Conservation (phyloP, 2,888 invertebrate genomes). For the Chymomyza procnemis region DNA sequence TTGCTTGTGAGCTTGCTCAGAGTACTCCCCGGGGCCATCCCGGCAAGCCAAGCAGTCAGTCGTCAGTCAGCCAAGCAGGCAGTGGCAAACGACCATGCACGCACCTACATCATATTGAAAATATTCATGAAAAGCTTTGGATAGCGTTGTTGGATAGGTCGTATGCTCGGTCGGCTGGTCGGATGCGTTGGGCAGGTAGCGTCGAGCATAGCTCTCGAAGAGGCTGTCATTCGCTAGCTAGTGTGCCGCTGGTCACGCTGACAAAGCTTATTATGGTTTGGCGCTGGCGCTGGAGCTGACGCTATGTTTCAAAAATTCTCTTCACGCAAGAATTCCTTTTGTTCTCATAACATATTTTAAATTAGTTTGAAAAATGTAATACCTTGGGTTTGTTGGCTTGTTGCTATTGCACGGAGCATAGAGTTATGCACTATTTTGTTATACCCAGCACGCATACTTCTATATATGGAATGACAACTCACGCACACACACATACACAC, state of each 20-base stretch:
- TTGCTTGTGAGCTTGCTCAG: slow-evolving; percentile 27
- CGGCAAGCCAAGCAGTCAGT: slow-evolving; percentile 15
- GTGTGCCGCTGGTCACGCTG: slow-evolving; percentile 52
- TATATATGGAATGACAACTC: background rate
- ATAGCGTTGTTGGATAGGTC: background rate
- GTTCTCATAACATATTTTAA: slow-evolving; percentile 56
- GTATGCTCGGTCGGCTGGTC: background rate
- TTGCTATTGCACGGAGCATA: background rate
- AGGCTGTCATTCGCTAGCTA: slow-evolving; percentile 9
- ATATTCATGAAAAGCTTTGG: slow-evolving; percentile 52
- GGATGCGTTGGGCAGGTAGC: background rate
- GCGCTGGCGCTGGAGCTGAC: slow-evolving; percentile 13
- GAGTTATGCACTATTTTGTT: background rate
- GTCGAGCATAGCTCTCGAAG: background rate
- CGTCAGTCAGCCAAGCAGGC: background rate
- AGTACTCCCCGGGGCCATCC: slow-evolving; percentile 17
- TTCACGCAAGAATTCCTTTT: slow-evolving; percentile 62
- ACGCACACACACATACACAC: background rate
- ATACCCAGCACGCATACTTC: background rate
- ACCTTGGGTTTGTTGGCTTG: background rate
- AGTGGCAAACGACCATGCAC: background rate
- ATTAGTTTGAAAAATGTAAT: slow-evolving; percentile 45
- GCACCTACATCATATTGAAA: slow-evolving; percentile 43
- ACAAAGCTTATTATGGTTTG: slow-evolving; percentile 54
- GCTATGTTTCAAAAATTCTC: slow-evolving; percentile 55